Conservation (phyloP, 2,888 invertebrate species). For the Acrobasis consociella region DNA sequence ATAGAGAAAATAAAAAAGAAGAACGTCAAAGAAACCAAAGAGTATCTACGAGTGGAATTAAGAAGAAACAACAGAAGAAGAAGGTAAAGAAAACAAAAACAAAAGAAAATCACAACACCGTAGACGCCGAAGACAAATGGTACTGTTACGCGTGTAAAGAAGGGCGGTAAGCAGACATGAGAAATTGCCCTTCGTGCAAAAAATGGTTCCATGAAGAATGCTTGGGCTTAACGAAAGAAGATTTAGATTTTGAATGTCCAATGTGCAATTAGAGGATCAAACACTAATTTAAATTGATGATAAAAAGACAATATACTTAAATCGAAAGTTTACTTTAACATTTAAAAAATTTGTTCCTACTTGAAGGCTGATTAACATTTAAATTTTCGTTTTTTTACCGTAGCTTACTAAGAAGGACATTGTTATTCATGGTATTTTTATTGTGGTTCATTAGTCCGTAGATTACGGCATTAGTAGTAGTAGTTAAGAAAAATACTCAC, state of each 20-base stretch:
- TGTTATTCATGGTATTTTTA: too few species aligned
- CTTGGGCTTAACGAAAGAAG: background rate
- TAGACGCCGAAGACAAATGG: background rate
- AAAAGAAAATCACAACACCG: too few species aligned
- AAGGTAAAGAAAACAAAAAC: background rate
- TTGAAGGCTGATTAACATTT: too few species aligned
- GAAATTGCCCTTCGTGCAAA: background rate
- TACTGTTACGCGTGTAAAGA: background rate
- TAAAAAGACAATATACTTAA: slow-evolving; percentile 23
- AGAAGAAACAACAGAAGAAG: background rate
- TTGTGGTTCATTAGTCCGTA: too few species aligned
- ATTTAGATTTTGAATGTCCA: background rate
- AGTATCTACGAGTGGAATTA: background rate
- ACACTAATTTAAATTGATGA: background rate
- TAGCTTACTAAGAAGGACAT: too few species aligned
- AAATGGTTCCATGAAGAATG: background rate
- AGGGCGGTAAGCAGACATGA: background rate
- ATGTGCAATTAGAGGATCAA: background rate
- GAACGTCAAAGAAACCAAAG: background rate
- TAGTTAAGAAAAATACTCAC: too few species aligned
- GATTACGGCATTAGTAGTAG: too few species aligned
- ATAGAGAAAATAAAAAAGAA: background rate
- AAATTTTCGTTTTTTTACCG: too few species aligned
- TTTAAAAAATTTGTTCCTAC: too few species aligned
- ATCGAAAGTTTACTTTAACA: too few species aligned